Evolutionary conservation across 1,140 invertebrate species (phyloP).

Genomic region (Cotesia chilonis): DNA sequence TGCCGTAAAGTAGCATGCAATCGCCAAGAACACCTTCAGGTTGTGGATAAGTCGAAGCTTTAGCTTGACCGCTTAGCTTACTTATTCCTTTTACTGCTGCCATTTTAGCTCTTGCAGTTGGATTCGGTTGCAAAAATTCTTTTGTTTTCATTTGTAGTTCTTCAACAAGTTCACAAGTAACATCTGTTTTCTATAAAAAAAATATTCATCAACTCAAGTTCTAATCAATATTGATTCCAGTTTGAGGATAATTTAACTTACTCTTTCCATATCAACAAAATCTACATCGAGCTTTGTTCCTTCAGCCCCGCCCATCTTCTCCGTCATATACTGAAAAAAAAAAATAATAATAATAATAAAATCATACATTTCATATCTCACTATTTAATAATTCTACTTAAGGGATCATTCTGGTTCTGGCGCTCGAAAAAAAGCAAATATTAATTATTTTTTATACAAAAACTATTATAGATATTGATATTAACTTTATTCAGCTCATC

Average conservation of each 20-base stretch:
- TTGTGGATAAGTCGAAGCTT: constrained; percentile 95
- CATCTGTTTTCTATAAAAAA: constrained; percentile 88
- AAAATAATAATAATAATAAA: constrained; percentile 45
- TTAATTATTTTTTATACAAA: too few species aligned
- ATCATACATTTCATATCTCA: background rate
- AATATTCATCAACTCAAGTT: constrained; percentile 25
- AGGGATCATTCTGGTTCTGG: too few species aligned
- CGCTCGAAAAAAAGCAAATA: too few species aligned
- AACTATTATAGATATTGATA: too few species aligned
- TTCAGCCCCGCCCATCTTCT: constrained; percentile 99
- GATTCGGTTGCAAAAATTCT: constrained; percentile 99
- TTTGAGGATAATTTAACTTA: constrained; percentile 65
- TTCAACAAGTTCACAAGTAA: constrained; percentile 94
- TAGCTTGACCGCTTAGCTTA: constrained; percentile 87
- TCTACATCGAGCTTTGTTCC: constrained; percentile 99
- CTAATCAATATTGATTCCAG: background rate
- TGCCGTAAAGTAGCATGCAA: constrained; percentile 95
- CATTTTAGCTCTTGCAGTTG: constrained; percentile 93
- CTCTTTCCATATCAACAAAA: constrained; percentile 99
- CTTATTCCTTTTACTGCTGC: constrained; percentile 92
- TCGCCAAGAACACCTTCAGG: constrained; percentile 97
- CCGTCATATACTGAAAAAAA: constrained; percentile 95
- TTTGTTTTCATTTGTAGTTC: constrained; percentile 96
- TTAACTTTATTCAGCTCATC: too few species aligned
- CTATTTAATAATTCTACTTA: constrained; percentile 12